phyloP scores from a whole-genome alignment of 2,113 vertebrate species.

The Oncorhynchus gorbuscha region DNA sequence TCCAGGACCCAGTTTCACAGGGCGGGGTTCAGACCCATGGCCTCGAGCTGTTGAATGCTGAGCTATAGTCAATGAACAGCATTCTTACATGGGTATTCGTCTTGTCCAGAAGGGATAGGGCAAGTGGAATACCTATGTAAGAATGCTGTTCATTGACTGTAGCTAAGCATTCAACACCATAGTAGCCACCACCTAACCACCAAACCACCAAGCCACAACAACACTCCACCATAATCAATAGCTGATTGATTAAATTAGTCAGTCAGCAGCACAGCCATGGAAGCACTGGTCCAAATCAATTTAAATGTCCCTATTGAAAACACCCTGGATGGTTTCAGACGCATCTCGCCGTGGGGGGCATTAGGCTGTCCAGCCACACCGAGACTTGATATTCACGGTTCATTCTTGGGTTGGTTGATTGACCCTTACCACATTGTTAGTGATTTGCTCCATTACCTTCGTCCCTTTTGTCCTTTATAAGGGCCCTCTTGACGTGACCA shows the following conservation, averaged over 20 bases:
- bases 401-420: slow-evolving; percentile 3
- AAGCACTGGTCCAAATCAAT: slow-evolving; percentile 46
- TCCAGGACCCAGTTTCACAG: too few species aligned
- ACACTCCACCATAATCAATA: slow-evolving; percentile 50
- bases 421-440: slow-evolving; percentile 27
- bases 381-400: not conserved
- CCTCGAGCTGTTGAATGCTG: too few species aligned
- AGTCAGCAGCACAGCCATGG: not conserved
- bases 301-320: slow-evolving; percentile 41
- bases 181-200: slow-evolving; percentile 32
- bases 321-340: slow-evolving; percentile 21
- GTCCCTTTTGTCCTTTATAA: slow-evolving; percentile 2
- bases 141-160: too few species aligned
- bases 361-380: not conserved
- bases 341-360: not conserved
- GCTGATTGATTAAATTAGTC: slow-evolving; percentile 36
- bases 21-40: too few species aligned
- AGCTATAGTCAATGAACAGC: too few species aligned
- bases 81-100: too few species aligned
- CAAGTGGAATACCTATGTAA: too few species aligned
- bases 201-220: slow-evolving; percentile 30
- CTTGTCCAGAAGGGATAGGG: too few species aligned
- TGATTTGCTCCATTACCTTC: slow-evolving; percentile 29
- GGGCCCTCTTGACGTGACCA: slow-evolving; percentile 26
- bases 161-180: not conserved